Evolutionary conservation across 2,113 vertebrate genomes (phyloP), one percentile per base, ranked within the genome.

Genomic region (Gyps fulvus): DNA sequence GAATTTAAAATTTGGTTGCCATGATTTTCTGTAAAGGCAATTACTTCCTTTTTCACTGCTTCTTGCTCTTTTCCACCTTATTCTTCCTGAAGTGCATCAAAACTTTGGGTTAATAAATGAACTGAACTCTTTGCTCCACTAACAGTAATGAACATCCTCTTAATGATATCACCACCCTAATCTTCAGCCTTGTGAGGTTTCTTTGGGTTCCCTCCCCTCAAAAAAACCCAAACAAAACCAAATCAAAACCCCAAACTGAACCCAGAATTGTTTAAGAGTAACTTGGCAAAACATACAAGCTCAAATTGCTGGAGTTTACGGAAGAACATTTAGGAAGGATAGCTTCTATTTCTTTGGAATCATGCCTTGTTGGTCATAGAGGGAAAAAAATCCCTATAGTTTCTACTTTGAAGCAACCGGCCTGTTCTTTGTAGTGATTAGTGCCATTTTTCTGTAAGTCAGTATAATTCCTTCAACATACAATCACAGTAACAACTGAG

Each of bases 161-260:
- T 59, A 59, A 34, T 65, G 21, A 23, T 27, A 82, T 36, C 18
- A 34, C 27, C 10, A 23, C 10, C 14, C 1, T 58, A 29, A 40
- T 49, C 27, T 36, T 88, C n/a, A 73, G 12, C 5, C 3, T 40
- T 49, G 3, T 13, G 4, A 2, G 11, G 1, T 1, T 3, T 36
- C n/a, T 18, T 40, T 19, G 8, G 10, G 16, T 10, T 4, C 10
- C 5, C 14, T 7, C 13, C 10, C 16, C 32, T 1, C 3, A 63
- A 58, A 34, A 52, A 63, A 63, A 6, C 12, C 47, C n/a, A 29
- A 58, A 21, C 9, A 40, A 61, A 27, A 7, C 8, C 3, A 29
- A 40, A 4, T 1, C 3, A 52, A 62, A 11, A 61, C 11, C 1
- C 7, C 13, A 54, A 77, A 26, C 2, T 16, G 18, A 61, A 47